Conservation (phyloP, 2,113 vertebrate species). For the Hemiprocne comata region DNA sequence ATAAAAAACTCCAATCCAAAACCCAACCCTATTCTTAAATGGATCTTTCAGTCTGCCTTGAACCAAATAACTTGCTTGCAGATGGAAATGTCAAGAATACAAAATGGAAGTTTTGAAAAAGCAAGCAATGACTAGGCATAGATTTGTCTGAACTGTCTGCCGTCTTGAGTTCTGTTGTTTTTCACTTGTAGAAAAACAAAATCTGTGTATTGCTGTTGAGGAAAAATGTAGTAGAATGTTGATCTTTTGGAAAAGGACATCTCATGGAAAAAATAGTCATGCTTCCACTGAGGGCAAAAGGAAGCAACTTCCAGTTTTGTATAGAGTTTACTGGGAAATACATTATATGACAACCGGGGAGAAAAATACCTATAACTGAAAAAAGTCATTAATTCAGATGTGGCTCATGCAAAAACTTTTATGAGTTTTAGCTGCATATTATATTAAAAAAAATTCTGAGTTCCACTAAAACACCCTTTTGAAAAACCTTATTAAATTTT, state of each 20-base stretch:
- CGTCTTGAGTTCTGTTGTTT: not conserved
- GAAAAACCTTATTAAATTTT: not conserved
- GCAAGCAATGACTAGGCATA: not conserved
- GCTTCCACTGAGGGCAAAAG: not conserved
- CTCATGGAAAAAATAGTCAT: not conserved
- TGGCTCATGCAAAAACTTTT: not conserved
- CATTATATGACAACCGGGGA: fast-evolving
- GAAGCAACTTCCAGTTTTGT: not conserved
- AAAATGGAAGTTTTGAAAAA: not conserved
- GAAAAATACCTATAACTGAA: not conserved
- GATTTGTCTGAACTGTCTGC: not conserved
- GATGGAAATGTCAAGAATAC: not conserved
- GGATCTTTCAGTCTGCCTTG: not conserved
- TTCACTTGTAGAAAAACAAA: not conserved
- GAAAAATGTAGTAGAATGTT: not conserved
- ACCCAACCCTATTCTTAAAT: not conserved
- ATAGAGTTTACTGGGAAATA: not conserved
- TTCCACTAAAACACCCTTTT: not conserved
- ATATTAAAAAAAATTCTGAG: not conserved
- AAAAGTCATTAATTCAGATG: not conserved
- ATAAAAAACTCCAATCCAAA: not conserved
- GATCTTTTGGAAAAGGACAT: not conserved
- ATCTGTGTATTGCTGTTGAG: not conserved
- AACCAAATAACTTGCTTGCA: not conserved
- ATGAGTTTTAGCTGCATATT: not conserved